These are phyloP conservation scores for Galeopterus variegatus DNA, from an alignment of 2,113 vertebrate genomes.

Conservation along the genomic window DNA sequence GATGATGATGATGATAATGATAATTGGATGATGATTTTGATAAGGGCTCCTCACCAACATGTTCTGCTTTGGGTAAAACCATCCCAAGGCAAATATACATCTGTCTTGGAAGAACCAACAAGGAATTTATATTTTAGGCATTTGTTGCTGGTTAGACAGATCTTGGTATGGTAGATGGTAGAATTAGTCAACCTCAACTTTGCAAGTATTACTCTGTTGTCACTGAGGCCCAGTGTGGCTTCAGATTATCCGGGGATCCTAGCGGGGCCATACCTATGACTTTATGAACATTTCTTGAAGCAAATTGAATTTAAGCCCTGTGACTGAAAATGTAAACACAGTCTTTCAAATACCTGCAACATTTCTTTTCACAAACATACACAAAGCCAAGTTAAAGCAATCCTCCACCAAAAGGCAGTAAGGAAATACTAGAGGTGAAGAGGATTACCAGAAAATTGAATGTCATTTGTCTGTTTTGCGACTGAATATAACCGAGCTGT, in stretches of 20 bases:
- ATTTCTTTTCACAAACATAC: conserved; percentile 1
- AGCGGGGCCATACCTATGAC: not conserved
- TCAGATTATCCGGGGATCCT: not conserved
- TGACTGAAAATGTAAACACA: not conserved
- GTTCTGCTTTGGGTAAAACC: not conserved
- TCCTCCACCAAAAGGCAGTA: not conserved
- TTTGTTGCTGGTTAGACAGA: not conserved
- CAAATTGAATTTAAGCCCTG: conserved; percentile 12
- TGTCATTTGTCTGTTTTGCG: not conserved
- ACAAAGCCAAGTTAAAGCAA: not conserved
- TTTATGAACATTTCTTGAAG: not conserved
- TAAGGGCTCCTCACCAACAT: not conserved
- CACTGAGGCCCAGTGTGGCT: not conserved
- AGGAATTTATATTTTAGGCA: not conserved
- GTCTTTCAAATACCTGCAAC: not conserved
- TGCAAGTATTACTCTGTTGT: not conserved
- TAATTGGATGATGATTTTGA: not conserved
- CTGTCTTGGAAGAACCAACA: not conserved
- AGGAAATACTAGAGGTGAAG: not conserved
- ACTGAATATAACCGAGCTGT: not conserved
- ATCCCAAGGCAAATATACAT: not conserved
- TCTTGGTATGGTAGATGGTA: not conserved
- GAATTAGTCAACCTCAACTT: not conserved
- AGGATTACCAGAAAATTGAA: not conserved
- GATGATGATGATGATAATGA: too few relatives aligned